These are phyloP conservation scores for Eunapius fragilis DNA, from an alignment of 37 sponge, comb jelly and placozoan species.

Conservation along the genomic window DNA sequence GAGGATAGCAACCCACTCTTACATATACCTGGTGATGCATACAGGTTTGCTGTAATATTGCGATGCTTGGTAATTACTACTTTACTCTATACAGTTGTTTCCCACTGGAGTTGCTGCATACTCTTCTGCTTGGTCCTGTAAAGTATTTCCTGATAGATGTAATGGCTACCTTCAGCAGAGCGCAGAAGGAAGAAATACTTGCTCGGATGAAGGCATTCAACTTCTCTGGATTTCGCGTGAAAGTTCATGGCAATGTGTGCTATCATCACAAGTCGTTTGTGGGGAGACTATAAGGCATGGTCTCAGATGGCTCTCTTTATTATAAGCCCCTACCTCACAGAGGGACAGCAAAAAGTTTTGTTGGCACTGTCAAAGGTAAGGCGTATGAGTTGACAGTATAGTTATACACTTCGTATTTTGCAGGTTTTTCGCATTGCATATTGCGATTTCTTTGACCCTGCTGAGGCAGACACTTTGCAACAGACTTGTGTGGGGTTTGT, in stretches of 20 bases:
- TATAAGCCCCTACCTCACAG: background rate
- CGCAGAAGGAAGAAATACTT: constrained; percentile 31
- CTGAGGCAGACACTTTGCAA: background rate
- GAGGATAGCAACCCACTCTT: background rate
- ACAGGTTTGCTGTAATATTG: background rate
- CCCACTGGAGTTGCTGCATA: too few relatives aligned
- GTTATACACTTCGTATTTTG: background rate
- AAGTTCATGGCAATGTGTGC: constrained; percentile 25
- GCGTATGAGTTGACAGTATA: constrained; percentile 15
- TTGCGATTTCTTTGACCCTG: background rate
- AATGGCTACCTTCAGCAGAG: constrained; percentile 1
- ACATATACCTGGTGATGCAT: background rate
- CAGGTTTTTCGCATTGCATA: background rate
- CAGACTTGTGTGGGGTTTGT: background rate
- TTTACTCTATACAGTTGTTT: constrained; percentile 11
- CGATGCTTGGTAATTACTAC: background rate
- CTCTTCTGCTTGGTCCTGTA: too few relatives aligned
- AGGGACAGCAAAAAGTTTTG: constrained; percentile 16
- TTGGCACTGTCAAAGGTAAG: constrained; percentile 16
- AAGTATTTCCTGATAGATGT: constrained; percentile 41
- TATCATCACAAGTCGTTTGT: constrained; percentile 52
- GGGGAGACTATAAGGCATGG: constrained; percentile 54
- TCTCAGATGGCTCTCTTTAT: constrained; percentile 37
- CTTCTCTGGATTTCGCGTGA: constrained; percentile 31
- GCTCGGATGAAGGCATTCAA: constrained; percentile 33